Percentiles rank a stretch among this genome's conserved stretches.
phyloP scores from a whole-genome alignment of 1,140 invertebrate species.

The Adelges cooleyi region DNA sequence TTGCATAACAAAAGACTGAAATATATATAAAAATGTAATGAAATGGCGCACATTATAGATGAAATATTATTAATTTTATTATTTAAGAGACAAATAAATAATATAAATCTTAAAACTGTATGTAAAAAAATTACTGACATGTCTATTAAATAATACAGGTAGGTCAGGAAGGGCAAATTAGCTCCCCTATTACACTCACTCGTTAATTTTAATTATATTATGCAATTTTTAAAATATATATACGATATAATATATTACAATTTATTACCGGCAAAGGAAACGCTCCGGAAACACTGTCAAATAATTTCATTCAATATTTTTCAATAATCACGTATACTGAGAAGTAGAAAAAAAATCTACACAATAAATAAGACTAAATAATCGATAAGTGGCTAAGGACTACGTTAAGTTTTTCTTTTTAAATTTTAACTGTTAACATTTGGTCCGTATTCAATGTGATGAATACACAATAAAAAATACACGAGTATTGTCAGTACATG shows the following conservation, averaged over 20 bases:
- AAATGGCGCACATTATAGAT: conserved; percentile 13
- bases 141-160: not conserved
- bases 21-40: conserved; percentile 21
- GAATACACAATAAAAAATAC: conserved; percentile 20
- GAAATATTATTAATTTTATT: conserved; percentile 10
- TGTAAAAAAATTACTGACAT: conserved; percentile 22
- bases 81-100: conserved; percentile 24
- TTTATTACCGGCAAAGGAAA: conserved; percentile 4
- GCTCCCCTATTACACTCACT: not conserved
- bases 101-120: conserved; percentile 21
- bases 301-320: conserved; percentile 9
- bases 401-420: conserved; percentile 2
- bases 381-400: conserved; percentile 25
- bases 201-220: not conserved
- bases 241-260: not conserved
- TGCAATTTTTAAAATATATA: not conserved
- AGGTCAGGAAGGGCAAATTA: not conserved
- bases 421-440: conserved; percentile 16
- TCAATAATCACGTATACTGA: conserved; percentile 27
- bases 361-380: conserved; percentile 26
- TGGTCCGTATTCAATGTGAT: conserved; percentile 22
- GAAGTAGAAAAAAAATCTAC: conserved; percentile 28
- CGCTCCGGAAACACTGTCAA: conserved; percentile 21
- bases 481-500: conserved; percentile 26
- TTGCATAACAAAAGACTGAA: not conserved